Base-by-base conservation (phyloP, 2,888 invertebrate genomes). In the Ophion costatus region DNA sequence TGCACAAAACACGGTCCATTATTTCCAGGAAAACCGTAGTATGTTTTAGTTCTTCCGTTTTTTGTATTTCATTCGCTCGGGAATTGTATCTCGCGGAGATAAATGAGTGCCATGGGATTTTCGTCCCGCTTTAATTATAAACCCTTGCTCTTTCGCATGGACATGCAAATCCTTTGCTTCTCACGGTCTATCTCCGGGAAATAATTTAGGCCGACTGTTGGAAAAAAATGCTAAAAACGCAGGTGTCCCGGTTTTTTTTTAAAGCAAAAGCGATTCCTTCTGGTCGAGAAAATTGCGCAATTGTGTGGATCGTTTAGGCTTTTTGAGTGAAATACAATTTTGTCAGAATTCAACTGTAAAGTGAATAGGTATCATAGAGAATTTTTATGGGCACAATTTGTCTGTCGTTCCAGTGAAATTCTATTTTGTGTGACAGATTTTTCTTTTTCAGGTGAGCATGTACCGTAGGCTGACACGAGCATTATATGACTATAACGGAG, bases 61-160 rank as follows among this genome's bases (percentile, higher is more conserved):
- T 61, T 78, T 59, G 45, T 38, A 45, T 70, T 42, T 69, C 51
- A 24, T 66, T 33, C 22, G 17, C 45, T 75, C 42, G 51, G n/a
- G 51, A 51, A 59, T 20, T 73, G 64, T 73, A 63, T 59, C 59
- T 82, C 77, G 77, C 42, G 45, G 71, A 71, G 42, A 80, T 56
- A 73, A 22, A 73, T 73, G 80, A 71, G 24, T 29, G 14, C 51
- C n/a, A 24, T 73, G 59, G 59, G 57, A 51, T 66, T 66, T 38
- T 61, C 42, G 45, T 77, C 59, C 1, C 59, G 71, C 66, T 71
- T 71, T 24, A 82, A 77, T 77, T 71, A 29, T 29, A 77, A 42
- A 64, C 24, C 29, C 56, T 77, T 24, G 22, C 66, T 22, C 20
- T 38, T 64, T 42, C 51, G 22, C 66, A 69, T 63, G 29, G 45